Evolutionary conservation across 2,113 vertebrate species (phyloP).

Genomic region (Notechis scutatus): DNA sequence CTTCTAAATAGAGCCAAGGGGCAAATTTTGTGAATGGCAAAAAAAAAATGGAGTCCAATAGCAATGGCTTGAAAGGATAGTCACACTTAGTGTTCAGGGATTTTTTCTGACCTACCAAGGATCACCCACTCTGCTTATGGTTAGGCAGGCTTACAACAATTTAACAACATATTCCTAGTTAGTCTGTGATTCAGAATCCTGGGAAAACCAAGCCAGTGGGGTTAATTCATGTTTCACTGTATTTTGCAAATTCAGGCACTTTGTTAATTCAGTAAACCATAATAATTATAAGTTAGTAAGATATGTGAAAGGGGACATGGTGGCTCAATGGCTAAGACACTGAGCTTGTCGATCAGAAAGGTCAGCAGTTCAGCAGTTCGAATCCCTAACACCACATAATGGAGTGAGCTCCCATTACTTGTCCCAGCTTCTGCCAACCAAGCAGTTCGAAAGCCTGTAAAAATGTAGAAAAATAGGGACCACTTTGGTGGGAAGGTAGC

Average conservation of each 20-base stretch:
- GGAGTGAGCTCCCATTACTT: too few species aligned
- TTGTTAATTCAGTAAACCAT: not conserved
- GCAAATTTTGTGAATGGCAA: not conserved
- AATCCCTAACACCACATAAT: too few species aligned
- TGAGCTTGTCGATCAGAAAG: too few species aligned
- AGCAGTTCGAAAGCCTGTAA: too few species aligned
- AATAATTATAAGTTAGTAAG: not conserved
- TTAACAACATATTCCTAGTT: not conserved
- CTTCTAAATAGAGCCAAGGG: slow-evolving; percentile 36
- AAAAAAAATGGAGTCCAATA: slow-evolving; percentile 40
- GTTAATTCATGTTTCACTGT: not conserved
- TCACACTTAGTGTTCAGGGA: too few species aligned
- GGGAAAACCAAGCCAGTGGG: not conserved
- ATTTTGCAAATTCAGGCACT: not conserved
- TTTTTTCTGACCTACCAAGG: not conserved
- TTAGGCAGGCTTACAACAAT: not conserved
- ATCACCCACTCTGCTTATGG: not conserved
- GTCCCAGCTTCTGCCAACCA: too few species aligned
- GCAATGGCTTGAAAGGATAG: slow-evolving; percentile 33
- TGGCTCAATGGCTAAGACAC: too few species aligned
- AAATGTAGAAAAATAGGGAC: too few species aligned
- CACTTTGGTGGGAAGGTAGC: too few species aligned
- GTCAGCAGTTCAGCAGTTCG: too few species aligned
- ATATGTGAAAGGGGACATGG: not conserved
- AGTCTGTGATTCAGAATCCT: not conserved